A percentile compares a stretch with the other conserved stretches of the same genome.
Evolutionary conservation across 2,888 invertebrate species (phyloP).

Genomic region (Imbricaverruca yamaguchii): DNA sequence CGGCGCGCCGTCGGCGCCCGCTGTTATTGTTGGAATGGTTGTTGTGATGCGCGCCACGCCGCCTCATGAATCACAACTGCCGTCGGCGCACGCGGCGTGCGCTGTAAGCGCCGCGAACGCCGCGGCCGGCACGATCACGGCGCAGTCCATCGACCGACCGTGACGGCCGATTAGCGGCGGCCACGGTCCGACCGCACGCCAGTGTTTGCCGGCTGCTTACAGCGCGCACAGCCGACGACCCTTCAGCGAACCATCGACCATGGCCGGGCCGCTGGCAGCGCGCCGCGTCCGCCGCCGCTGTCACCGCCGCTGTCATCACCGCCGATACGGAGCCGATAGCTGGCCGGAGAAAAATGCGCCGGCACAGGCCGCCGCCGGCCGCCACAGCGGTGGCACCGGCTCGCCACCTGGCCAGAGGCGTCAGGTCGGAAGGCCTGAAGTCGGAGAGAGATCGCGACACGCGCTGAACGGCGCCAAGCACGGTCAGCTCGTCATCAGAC

Average conservation of each 20-base stretch:
- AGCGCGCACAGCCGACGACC: background rate
- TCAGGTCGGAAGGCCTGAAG: no score
- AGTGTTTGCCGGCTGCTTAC: background rate
- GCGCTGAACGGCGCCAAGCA: no score
- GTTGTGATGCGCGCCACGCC: background rate
- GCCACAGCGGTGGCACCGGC: no score
- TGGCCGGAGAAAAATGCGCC: no score
- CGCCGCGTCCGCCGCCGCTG: background rate
- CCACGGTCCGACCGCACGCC: background rate
- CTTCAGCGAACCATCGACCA: background rate
- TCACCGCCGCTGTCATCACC: background rate
- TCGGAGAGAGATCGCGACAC: no score
- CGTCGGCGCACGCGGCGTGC: background rate
- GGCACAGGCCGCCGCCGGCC: no score
- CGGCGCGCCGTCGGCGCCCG: constrained; percentile 57
- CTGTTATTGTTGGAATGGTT: constrained; percentile 13
- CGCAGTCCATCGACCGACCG: background rate
- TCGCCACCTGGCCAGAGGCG: no score
- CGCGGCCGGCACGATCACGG: background rate
- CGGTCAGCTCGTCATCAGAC: no score
- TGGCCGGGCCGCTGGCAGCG: background rate
- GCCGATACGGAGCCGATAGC: background rate
- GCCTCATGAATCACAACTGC: background rate
- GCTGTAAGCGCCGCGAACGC: background rate
- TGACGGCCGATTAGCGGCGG: background rate